Evolutionary conservation across 2,888 invertebrate genomes (phyloP).

Genomic region (Itoplectis maculator): DNA sequence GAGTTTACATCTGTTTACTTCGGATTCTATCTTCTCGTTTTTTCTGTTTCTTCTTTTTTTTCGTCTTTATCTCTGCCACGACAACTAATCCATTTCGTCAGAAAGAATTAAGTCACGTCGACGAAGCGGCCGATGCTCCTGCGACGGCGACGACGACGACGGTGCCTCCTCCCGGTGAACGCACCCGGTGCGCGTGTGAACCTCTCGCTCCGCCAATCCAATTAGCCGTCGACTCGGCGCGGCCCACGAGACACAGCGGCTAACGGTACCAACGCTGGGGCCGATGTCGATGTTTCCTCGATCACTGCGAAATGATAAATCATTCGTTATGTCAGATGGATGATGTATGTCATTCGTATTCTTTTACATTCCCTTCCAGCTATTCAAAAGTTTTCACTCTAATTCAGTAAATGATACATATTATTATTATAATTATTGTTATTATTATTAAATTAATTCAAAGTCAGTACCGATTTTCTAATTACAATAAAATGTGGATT

Average conservation of each 20-base stretch:
- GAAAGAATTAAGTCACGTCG: conserved; percentile 19
- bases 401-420: too few species aligned
- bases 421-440: too few species aligned
- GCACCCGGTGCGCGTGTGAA: conserved; percentile 13
- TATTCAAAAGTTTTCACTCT: too few species aligned
- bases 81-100: neutral
- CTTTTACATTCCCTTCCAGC: too few species aligned
- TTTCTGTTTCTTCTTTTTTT: neutral
- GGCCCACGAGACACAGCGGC: neutral
- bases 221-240: too few species aligned
- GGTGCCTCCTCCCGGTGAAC: neutral
- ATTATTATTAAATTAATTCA: too few species aligned
- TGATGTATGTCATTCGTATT: too few species aligned
- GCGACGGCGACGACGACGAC: neutral
- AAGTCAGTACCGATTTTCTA: too few species aligned
- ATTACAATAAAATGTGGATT: too few species aligned
- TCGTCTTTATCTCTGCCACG: neutral
- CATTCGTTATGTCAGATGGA: neutral
- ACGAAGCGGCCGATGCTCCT: conserved; percentile 24
- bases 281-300: conserved; percentile 23
- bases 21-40: too few species aligned
- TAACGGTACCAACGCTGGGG: conserved; percentile 29
- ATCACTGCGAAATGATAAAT: conserved; percentile 10
- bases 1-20: conserved; percentile 11
- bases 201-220: conserved; percentile 5